phyloP scores from a whole-genome alignment of 2,888 invertebrate genomes.

The Machimus atricapillus region DNA sequence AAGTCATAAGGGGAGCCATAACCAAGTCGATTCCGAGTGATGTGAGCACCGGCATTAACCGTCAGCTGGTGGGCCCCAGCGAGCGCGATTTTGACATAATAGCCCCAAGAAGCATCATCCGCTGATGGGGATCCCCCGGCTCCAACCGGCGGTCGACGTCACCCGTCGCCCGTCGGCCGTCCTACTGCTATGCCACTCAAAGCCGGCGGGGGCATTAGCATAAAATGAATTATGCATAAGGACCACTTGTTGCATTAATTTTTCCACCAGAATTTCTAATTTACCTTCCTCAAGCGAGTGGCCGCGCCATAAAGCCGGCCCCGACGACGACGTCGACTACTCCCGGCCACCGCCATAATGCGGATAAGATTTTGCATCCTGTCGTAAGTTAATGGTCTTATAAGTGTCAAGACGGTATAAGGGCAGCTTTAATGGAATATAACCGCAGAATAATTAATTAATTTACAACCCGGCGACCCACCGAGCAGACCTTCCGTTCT shows the following conservation, averaged over 20 bases:
- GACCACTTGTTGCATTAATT: conserved; percentile 47
- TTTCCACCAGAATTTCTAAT: conserved; percentile 41
- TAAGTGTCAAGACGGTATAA: conserved; percentile 42
- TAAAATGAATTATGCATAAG: conserved; percentile 47
- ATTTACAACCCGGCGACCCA: neutral
- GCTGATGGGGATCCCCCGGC: neutral
- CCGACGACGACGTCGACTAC: neutral
- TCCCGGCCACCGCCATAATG: conserved; percentile 21
- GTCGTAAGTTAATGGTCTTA: conserved; percentile 42
- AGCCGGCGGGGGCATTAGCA: conserved; percentile 41
- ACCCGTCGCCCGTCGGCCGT: neutral
- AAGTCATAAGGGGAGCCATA: conserved; percentile 20
- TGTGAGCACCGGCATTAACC: conserved; percentile 6
- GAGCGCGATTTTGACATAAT: conserved; percentile 26
- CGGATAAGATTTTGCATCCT: conserved; percentile 43
- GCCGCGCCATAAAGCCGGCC: neutral
- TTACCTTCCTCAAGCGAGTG: conserved; percentile 26
- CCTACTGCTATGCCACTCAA: neutral
- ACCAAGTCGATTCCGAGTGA: conserved; percentile 20
- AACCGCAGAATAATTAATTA: conserved; percentile 40
- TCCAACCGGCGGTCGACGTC: neutral
- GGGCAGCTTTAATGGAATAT: conserved; percentile 44
- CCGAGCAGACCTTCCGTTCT: neutral
- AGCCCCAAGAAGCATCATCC: conserved; percentile 10
- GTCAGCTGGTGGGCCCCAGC: neutral